Evolutionary conservation across 2,113 vertebrate genomes (phyloP), one percentile per base, ranked within the genome.

Genomic region (Tetrao urogallus): DNA sequence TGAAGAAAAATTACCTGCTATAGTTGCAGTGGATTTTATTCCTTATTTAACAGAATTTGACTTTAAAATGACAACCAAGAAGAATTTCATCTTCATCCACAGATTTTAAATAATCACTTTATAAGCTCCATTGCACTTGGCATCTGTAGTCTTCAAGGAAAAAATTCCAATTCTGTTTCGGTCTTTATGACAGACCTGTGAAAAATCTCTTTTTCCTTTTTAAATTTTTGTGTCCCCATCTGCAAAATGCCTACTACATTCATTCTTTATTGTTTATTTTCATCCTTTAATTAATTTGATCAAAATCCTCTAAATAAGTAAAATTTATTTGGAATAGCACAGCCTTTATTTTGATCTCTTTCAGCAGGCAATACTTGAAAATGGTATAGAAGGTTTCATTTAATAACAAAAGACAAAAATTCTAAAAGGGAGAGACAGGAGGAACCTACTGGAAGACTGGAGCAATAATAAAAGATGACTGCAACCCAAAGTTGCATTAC

Each of bases 401-500:
- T 94, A 87, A 92, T 77, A 95, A 69, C 81, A 74, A 80, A 82
- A 94, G 87, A 89, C 77, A 94, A 93, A 95, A 89, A 77, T 47
- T 91, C 88, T 90, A 74, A 85, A 76, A 88, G 76, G 82, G 45
- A 52, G 67, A 94, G 86, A 93, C 71, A 74, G 57, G 58, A 95
- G 75, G 56, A 88, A 94, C 82, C 27, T 81, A 86, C 74, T 95
- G 58, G 86, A 94, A 96, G 90, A 77, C 70, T 89, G 72, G 28
- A 90, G 81, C 74, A 92, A 91, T 94, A 93, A 91, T 95, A 94
- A 88, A 94, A 95, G 84, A 94, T 95, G 92, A 91, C 91, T 95
- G 69, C 71, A 88, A 92, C 82, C 66, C 73, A 40, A 94, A 95
- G 86, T 80, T 95, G 75, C 75, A 86, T 95, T 96, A 94, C 88